A percentile compares a stretch with the other conserved stretches of the same genome.
These are phyloP conservation scores for Eupeodes corollae DNA, from an alignment of 1,140 invertebrate species.

Conservation along the genomic window DNA sequence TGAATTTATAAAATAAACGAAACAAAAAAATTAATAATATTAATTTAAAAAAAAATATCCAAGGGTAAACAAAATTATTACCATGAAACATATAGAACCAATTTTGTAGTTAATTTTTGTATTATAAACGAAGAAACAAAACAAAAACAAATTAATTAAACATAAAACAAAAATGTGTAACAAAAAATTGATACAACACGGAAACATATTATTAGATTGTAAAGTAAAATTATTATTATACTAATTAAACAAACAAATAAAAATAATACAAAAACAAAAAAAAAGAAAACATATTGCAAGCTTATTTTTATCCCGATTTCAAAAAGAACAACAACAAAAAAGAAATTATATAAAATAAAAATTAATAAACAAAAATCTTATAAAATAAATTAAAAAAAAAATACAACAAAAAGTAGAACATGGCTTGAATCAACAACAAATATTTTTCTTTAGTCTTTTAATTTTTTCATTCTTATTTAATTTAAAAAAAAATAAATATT, in stretches of 20 bases:
- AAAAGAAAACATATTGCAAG: too few species aligned
- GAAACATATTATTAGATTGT: too few species aligned
- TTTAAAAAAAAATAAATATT: not conserved
- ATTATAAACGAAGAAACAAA: not conserved
- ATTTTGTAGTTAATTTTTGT: conserved; percentile 3
- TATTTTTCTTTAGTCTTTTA: conserved; percentile 8
- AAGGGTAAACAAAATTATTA: not conserved
- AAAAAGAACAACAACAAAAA: not conserved
- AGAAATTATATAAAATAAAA: conserved; percentile 7
- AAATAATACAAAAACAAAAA: too few species aligned
- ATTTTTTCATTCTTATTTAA: conserved; percentile 17
- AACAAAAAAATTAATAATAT: not conserved
- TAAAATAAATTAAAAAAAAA: conserved; percentile 13
- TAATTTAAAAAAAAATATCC: not conserved
- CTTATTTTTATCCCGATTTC: too few species aligned
- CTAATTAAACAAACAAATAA: too few species aligned
- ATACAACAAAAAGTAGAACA: conserved; percentile 1
- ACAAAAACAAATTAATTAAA: conserved; percentile 1
- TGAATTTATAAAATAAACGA: too few species aligned
- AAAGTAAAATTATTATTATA: too few species aligned
- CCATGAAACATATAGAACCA: not conserved
- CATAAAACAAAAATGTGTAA: conserved; percentile 14
- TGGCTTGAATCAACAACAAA: not conserved
- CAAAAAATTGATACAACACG: conserved; percentile 5
- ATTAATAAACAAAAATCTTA: conserved; percentile 18